Evolutionary conservation across 2,888 invertebrate species (phyloP).

Genomic region (Pseudococcus longispinus): DNA sequence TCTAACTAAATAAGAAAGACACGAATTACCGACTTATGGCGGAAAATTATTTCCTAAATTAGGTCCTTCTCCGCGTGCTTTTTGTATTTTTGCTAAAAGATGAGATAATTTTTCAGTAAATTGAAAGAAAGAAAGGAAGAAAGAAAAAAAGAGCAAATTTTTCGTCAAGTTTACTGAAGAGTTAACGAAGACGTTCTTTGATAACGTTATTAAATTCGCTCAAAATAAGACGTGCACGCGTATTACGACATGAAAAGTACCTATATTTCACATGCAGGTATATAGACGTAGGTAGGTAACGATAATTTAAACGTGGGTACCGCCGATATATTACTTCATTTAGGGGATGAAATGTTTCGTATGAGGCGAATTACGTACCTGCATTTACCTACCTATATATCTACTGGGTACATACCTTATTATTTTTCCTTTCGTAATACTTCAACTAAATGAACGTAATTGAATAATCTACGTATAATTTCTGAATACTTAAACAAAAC

Average conservation of each 20-base stretch:
- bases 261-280: not conserved
- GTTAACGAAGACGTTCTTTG: conserved; percentile 32
- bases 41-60: conserved; percentile 51
- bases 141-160: conserved; percentile 23
- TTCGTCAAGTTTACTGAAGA: conserved; percentile 36
- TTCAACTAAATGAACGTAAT: too few species aligned
- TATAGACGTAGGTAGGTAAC: not conserved
- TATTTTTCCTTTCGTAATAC: not conserved
- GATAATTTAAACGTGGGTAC: not conserved
- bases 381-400: not conserved
- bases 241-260: conserved; percentile 2
- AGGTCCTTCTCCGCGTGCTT: conserved; percentile 32
- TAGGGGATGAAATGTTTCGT: not conserved
- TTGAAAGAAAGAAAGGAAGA: conserved; percentile 41
- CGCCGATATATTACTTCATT: not conserved
- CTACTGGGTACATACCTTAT: not conserved
- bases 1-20: conserved; percentile 51
- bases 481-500: too few species aligned
- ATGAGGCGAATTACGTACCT: not conserved
- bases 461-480: too few species aligned
- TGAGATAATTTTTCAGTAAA: conserved; percentile 41
- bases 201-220: conserved; percentile 26
- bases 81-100: conserved; percentile 18
- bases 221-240: conserved; percentile 22
- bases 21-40: conserved; percentile 51